These are phyloP conservation scores for Phragmatobia fuliginosa DNA, from an alignment of 2,888 invertebrate genomes.

Conservation along the genomic window DNA sequence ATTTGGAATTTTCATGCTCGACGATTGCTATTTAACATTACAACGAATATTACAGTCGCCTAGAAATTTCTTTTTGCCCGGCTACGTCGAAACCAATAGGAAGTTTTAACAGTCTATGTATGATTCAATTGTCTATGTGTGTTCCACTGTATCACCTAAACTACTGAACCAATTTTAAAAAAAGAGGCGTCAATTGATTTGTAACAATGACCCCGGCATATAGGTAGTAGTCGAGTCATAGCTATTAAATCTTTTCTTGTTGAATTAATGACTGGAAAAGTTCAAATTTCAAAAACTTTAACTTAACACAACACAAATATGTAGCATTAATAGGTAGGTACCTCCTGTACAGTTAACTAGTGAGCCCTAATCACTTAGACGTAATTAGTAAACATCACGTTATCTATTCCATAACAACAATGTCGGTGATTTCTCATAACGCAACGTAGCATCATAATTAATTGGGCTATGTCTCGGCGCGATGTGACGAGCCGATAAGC, in stretches of 20 bases:
- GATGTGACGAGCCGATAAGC: conserved; percentile 82
- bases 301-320: background rate
- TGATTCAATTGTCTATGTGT: too few relatives aligned
- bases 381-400: conserved; percentile 53
- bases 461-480: conserved; percentile 63
- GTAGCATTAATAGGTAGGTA: background rate
- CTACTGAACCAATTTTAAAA: too few relatives aligned
- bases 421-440: conserved; percentile 76
- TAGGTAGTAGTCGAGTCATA: too few relatives aligned
- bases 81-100: too few relatives aligned
- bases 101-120: too few relatives aligned
- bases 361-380: conserved; percentile 26
- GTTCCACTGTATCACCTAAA: too few relatives aligned
- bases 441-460: conserved; percentile 62
- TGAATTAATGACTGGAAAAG: background rate
- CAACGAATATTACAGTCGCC: background rate
- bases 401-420: conserved; percentile 57
- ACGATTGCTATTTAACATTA: background rate
- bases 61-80: background rate
- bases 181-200: too few relatives aligned
- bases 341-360: conserved; percentile 17
- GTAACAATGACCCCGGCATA: too few relatives aligned
- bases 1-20: too few relatives aligned
- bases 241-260: too few relatives aligned
- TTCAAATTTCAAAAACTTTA: too few relatives aligned